A percentile compares a stretch with the other conserved stretches of the same genome.
Conservation (phyloP, 2,797 vertebrate species). For the Macrochelys suwanniensis region DNA sequence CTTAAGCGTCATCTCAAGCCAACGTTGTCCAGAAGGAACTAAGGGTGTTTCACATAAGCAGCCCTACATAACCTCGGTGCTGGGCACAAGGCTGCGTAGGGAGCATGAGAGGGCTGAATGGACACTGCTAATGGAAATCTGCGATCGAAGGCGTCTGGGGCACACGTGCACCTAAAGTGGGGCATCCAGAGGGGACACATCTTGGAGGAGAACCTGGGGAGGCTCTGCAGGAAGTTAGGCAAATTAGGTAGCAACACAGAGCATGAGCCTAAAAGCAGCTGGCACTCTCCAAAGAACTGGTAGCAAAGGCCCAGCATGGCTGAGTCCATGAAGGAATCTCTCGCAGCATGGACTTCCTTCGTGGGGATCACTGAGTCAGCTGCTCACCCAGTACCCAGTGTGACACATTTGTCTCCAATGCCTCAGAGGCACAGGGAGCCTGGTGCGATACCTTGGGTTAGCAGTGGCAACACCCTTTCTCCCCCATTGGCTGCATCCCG, state of each 20-base stretch:
- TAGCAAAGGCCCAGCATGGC: conserved; percentile 4
- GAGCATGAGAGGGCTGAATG: too few species aligned
- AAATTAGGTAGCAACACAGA: conserved; percentile 33
- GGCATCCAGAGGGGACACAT: too few species aligned
- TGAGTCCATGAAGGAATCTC: not conserved
- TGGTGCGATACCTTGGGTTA: not conserved
- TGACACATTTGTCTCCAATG: not conserved
- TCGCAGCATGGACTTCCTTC: not conserved
- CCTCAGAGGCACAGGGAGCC: not conserved
- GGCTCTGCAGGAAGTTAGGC: conserved; percentile 67
- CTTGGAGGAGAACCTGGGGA: too few species aligned
- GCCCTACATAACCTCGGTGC: too few species aligned
- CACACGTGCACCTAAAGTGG: not conserved
- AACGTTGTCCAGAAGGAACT: too few species aligned
- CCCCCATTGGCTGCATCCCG: not conserved
- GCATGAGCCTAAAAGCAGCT: conserved; percentile 22
- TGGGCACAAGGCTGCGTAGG: too few species aligned
- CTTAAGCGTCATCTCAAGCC: too few species aligned
- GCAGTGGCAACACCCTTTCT: not conserved
- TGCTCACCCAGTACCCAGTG: not conserved
- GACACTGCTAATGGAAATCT: too few species aligned
- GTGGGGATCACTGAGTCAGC: not conserved
- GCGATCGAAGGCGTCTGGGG: too few species aligned
- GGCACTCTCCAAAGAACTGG: conserved; percentile 44
- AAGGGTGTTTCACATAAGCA: too few species aligned